Evolutionary conservation across 2,113 vertebrate genomes (phyloP).

Genomic region (Merops nubicus): DNA sequence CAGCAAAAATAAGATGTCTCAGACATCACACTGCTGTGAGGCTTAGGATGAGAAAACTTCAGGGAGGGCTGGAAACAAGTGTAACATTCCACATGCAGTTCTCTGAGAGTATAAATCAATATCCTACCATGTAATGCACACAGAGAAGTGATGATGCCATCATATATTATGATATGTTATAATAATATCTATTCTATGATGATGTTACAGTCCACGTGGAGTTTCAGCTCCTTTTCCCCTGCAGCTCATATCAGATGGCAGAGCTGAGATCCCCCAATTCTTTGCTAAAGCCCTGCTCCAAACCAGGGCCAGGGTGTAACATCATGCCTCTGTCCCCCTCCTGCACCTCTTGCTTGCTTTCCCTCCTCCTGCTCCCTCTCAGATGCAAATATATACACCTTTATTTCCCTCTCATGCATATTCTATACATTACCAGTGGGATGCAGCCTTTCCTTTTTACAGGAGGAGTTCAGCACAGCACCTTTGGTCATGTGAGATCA

Average conservation of each 20-base stretch:
- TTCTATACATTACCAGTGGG: background rate
- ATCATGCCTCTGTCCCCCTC: background rate
- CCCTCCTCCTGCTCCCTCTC: background rate
- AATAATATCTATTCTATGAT: no score
- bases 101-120: background rate
- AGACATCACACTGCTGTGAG: background rate
- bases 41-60: background rate
- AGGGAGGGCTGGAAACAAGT: background rate
- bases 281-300: constrained; percentile 6
- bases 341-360: background rate
- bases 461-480: background rate
- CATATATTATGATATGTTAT: background rate
- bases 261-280: background rate
- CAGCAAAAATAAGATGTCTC: background rate
- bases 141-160: background rate
- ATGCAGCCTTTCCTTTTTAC: background rate
- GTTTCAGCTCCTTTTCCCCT: background rate
- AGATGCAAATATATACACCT: background rate
- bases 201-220: background rate
- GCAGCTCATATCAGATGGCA: constrained; percentile 10
- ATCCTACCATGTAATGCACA: background rate
- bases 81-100: rapidly evolving
- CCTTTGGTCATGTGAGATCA: background rate
- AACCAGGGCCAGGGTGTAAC: background rate
- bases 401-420: background rate